Conservation (phyloP, 2,113 vertebrate genomes). For the Lophura nycthemera region DNA sequence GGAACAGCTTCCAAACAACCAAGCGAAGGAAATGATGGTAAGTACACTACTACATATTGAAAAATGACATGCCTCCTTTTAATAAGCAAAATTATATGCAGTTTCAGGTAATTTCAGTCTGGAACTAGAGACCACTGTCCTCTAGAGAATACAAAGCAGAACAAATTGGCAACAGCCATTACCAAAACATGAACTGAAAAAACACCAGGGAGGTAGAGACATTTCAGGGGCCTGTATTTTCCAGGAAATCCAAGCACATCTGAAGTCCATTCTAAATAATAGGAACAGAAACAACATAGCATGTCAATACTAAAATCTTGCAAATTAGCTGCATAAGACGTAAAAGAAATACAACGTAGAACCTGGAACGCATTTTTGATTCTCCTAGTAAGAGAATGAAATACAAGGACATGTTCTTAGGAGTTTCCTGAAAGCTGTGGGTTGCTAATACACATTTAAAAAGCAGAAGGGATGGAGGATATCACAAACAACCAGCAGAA, state of each 20-base stretch:
- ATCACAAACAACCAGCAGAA: not conserved
- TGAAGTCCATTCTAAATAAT: not conserved
- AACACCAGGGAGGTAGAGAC: not conserved
- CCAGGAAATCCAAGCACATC: not conserved
- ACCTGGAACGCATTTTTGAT: not conserved
- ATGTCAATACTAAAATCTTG: not conserved
- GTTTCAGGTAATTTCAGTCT: not conserved
- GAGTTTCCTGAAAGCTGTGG: not conserved
- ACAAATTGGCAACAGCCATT: not conserved
- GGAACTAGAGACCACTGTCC: not conserved
- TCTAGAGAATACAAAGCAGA: not conserved
- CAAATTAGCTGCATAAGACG: not conserved
- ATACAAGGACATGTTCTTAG: not conserved
- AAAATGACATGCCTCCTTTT: not conserved
- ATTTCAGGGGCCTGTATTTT: not conserved
- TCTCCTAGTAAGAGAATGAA: not conserved
- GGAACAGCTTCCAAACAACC: not conserved
- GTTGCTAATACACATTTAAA: not conserved
- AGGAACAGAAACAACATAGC: not conserved
- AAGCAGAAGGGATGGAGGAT: not conserved
- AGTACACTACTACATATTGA: not conserved
- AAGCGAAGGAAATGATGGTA: not conserved
- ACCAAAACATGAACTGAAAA: not conserved
- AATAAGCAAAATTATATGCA: not conserved
- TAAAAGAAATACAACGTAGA: not conserved